phyloP scores from a whole-genome alignment of 2,113 vertebrate species.

The Neolamprologus fasciatus region DNA sequence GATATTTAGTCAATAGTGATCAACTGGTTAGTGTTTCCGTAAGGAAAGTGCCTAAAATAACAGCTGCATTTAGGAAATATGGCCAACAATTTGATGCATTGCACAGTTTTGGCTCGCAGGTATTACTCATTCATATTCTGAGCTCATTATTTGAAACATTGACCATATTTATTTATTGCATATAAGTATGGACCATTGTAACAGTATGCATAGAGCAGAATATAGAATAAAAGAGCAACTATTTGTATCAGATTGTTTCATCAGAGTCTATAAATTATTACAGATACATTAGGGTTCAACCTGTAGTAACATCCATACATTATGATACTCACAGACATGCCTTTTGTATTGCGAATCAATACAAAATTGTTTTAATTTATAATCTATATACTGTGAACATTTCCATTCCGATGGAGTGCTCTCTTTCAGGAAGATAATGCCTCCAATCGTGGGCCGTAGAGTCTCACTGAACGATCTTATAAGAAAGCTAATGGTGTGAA shows the following conservation, averaged over 20 bases:
- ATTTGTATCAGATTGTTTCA: not conserved
- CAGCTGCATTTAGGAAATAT: not conserved
- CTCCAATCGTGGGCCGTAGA: too few species aligned
- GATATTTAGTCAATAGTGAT: not conserved
- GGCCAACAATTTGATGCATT: not conserved
- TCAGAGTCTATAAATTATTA: not conserved
- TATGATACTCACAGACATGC: not conserved
- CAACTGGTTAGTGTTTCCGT: not conserved
- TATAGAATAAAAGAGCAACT: not conserved
- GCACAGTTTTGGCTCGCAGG: not conserved
- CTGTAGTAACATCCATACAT: not conserved
- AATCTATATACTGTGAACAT: not conserved
- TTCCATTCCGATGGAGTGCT: not conserved
- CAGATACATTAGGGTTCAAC: not conserved
- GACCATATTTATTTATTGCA: not conserved
- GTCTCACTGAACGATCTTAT: not conserved
- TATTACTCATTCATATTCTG: not conserved
- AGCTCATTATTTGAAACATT: not conserved
- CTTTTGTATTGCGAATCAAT: not conserved
- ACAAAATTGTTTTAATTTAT: not conserved
- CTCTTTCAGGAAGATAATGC: not conserved
- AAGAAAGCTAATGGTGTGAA: not conserved
- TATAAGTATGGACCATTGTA: not conserved
- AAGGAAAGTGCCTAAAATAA: not conserved
- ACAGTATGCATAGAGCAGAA: not conserved